Percentiles rank a stretch among this genome's conserved stretches.
Evolutionary conservation across 2,888 invertebrate species (phyloP).

Genomic region (Drosophila atripex): DNA sequence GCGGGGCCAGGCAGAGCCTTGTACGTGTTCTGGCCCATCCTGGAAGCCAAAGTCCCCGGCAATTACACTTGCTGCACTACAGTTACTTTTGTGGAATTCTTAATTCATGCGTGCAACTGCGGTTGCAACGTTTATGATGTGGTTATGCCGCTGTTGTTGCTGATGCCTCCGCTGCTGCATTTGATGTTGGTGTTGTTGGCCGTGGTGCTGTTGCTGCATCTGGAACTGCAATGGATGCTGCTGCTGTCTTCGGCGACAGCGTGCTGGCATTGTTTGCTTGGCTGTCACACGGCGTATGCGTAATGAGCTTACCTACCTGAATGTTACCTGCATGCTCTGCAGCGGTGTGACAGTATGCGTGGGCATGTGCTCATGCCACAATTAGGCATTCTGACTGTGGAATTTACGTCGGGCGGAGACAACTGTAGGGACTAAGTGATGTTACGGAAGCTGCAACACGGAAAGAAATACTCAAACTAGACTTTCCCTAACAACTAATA

Average conservation of each 20-base stretch:
- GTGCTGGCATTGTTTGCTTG: slow-evolving; percentile 61
- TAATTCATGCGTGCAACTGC: slow-evolving; percentile 75
- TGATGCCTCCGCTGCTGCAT: not conserved
- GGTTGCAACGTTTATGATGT: slow-evolving; percentile 74
- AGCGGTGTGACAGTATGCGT: slow-evolving; percentile 36
- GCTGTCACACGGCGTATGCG: slow-evolving; percentile 66
- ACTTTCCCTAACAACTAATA: not conserved
- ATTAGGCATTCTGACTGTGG: slow-evolving; percentile 71
- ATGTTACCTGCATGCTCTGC: slow-evolving; percentile 21
- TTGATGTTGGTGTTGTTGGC: slow-evolving; percentile 1
- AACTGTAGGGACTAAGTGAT: slow-evolving; percentile 48
- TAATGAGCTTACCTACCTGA: slow-evolving; percentile 62
- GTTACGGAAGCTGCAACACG: slow-evolving; percentile 15
- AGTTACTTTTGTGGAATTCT: slow-evolving; percentile 74
- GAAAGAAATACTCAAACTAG: not conserved
- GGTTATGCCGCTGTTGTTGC: slow-evolving; percentile 46
- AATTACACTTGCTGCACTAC: slow-evolving; percentile 46
- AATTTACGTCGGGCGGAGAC: slow-evolving; percentile 44
- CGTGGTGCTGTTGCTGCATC: slow-evolving; percentile 3
- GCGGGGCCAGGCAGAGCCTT: slow-evolving; percentile 5
- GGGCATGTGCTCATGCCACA: slow-evolving; percentile 53
- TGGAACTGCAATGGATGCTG: slow-evolving; percentile 19
- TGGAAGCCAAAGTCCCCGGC: slow-evolving; percentile 33
- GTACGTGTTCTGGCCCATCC: slow-evolving; percentile 44
- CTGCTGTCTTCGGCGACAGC: slow-evolving; percentile 29